Base-by-base conservation (phyloP, 1,140 invertebrate species). In the Mya arenaria region DNA sequence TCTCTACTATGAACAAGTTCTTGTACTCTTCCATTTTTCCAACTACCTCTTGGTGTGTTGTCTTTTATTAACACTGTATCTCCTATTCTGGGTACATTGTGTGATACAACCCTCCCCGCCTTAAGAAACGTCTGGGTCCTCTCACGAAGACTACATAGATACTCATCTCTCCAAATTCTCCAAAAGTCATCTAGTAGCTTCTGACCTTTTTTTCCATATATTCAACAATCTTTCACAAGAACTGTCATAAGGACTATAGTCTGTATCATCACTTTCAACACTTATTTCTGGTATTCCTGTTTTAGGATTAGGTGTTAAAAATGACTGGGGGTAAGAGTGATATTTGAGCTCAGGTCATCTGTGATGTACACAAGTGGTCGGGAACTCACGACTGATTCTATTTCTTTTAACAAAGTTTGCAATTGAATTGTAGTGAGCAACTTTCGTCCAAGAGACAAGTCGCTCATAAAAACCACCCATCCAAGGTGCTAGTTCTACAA, bases 1-100 rank as follows among this genome's bases (percentile, higher is more conserved):
- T 68, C 32, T 36, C 65, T 36, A 23, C 65, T 68, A 17, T 37
- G 34, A 68, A 68, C 25, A 6, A 68, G 19, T 68, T 68, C 32
- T 39, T 15, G 37, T 37, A 68, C 44, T 68, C 25, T 39, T 17
- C 65, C 39, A 2, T 39, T 28, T 23, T 68, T 68, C 36, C 65
- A 68, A 28, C 30, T 68, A 5, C 32, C 32, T 41, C 65, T 68
- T 6, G 36, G 6, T 39, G 23, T 15, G 37, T 68, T 8, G 30
- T 68, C 65, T n/a, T 48, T 48, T 48, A 48, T 48, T 15, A 48
- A n/a, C 13, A 48, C 44, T 15, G n/a, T 48, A n/a, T 48, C 44
- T 48, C 44, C 44, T 15, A 13, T 15, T 48, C n/a, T 48, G 13
- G 44, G 44, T n/a, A 48, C 44, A 15, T 48, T n/a, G n/a, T 48